These are phyloP conservation scores for Oryctolagus cuniculus DNA, from an alignment of 2,113 vertebrate species.

Conservation along the genomic window mOryCun1.1 NC_091432.1:151907501-151908000, in stretches of 20 bases:
- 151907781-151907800: not conserved
- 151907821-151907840: not conserved
- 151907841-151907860: conserved; percentile 52
- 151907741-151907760: not conserved
- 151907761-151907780: not conserved
- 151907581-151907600: not conserved
- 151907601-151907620: not conserved
- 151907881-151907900: conserved; percentile 66
- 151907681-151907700: not conserved
- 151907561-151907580: not conserved
- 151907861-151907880: conserved; percentile 19
- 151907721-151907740: not conserved
- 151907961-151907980: conserved; percentile 59
- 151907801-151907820: not conserved
- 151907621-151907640: not conserved
- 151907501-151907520: not conserved
- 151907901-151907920: conserved; percentile 72
- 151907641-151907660: not conserved
- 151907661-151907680: not conserved
- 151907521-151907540: not conserved
- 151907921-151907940: conserved; percentile 78
- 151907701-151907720: not conserved
- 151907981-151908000: conserved; percentile 56
- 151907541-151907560: not conserved
- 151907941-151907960: conserved; percentile 65